These are phyloP conservation scores for Melinaea marsaeus DNA, from an alignment of 2,888 invertebrate genomes.

Conservation along the genomic window DNA sequence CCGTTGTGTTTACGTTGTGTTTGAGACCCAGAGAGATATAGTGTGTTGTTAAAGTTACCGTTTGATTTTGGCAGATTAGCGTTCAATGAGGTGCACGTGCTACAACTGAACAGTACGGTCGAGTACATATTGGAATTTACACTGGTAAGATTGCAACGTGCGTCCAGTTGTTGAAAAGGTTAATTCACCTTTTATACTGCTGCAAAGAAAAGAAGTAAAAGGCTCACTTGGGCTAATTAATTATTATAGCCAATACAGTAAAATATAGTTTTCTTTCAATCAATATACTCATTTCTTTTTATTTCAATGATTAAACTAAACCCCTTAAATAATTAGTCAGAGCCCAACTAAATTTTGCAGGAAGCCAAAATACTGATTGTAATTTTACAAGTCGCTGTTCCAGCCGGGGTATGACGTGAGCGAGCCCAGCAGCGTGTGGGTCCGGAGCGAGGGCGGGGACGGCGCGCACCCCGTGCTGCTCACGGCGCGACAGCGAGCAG, in stretches of 20 bases:
- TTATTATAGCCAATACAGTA: too few species aligned
- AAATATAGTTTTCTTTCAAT: too few species aligned
- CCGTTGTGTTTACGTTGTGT: too few species aligned
- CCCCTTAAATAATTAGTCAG: too few species aligned
- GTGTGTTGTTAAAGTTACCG: conserved; percentile 10
- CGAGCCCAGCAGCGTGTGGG: conserved; percentile 51
- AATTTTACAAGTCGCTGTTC: not conserved
- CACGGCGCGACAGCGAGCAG: conserved; percentile 57
- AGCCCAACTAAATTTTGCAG: too few species aligned
- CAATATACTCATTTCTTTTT: too few species aligned
- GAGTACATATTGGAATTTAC: conserved; percentile 62
- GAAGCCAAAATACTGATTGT: too few species aligned
- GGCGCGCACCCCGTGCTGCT: conserved; percentile 56
- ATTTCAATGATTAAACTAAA: too few species aligned
- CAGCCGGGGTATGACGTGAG: conserved; percentile 33
- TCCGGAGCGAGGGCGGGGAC: conserved; percentile 51
- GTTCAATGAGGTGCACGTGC: conserved; percentile 48
- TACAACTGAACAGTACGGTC: conserved; percentile 48
- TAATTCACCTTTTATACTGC: too few species aligned
- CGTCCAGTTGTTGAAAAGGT: not conserved
- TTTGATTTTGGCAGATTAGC: conserved; percentile 41
- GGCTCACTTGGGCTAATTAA: too few species aligned
- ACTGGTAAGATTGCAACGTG: conserved; percentile 46
- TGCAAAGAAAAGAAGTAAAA: too few species aligned
- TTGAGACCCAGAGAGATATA: not conserved